These are phyloP conservation scores for Stenichneumon culpator DNA, from an alignment of 2,888 invertebrate genomes.

Conservation along the genomic window DNA sequence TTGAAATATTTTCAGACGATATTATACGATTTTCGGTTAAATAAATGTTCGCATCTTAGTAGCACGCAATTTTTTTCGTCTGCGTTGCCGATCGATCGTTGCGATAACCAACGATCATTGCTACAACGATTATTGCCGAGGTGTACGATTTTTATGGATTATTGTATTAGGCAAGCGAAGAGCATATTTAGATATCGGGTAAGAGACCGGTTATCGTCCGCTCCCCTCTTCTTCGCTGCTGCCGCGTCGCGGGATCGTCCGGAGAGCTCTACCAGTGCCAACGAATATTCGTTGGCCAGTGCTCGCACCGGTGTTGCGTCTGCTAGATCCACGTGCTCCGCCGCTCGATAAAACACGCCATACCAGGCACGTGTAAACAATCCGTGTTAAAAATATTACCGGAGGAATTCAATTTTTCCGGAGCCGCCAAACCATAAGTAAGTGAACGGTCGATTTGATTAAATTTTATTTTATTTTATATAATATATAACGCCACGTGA, in stretches of 20 bases:
- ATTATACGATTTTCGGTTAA: neutral
- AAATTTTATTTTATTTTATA: neutral
- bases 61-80: neutral
- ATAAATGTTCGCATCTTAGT: neutral
- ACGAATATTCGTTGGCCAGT: no score
- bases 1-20: neutral
- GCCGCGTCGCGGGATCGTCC: neutral
- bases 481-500: slow-evolving; percentile 1
- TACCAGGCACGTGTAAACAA: neutral
- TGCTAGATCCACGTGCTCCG: slow-evolving; percentile 24
- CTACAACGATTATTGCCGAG: no score
- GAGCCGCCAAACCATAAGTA: neutral
- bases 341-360: neutral
- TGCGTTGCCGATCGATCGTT: neutral
- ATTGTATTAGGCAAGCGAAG: neutral
- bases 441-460: neutral
- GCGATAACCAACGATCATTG: neutral
- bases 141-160: neutral
- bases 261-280: neutral
- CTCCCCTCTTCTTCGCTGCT: neutral
- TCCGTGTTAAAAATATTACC: neutral
- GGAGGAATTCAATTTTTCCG: neutral
- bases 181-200: neutral
- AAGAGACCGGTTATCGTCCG: neutral
- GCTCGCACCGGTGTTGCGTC: slow-evolving; percentile 26